Evolutionary conservation across 2,113 vertebrate species (phyloP).

Genomic region (Brachypteracias leptosomus): DNA sequence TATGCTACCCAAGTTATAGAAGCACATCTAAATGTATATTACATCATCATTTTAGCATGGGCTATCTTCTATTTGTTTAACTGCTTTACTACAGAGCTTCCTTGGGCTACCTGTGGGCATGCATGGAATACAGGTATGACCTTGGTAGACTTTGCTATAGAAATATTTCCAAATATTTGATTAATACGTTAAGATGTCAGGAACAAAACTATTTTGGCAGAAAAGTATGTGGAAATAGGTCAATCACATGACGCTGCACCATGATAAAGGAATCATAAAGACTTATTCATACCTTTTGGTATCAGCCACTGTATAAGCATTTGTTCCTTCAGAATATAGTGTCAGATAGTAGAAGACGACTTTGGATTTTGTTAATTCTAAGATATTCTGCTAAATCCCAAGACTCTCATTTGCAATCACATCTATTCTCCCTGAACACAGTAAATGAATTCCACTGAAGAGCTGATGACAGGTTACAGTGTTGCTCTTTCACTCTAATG

Average conservation of each 20-base stretch:
- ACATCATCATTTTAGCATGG: constrained; percentile 97
- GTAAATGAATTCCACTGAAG: neutral
- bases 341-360: neutral
- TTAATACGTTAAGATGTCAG: neutral
- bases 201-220: neutral
- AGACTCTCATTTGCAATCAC: constrained; percentile 5
- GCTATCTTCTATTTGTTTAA: constrained; percentile 99
- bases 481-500: neutral
- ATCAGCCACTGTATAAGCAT: neutral
- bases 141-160: neutral
- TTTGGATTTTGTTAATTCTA: neutral
- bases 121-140: constrained; percentile 96
- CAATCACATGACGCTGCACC: no score
- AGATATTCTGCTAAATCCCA: neutral
- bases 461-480: constrained; percentile 4
- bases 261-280: neutral
- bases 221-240: neutral
- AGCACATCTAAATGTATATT: constrained; percentile 95
- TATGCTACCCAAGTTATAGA: constrained; percentile 98
- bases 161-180: neutral
- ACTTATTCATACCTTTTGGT: neutral
- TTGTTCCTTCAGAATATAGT: neutral
- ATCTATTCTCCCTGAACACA: neutral
- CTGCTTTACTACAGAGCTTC: constrained; percentile 95
- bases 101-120: constrained; percentile 95